A percentile compares a stretch with the other conserved stretches of the same genome.
Evolutionary conservation across 1,140 invertebrate species (phyloP).

Genomic region (Thrips palmi): DNA sequence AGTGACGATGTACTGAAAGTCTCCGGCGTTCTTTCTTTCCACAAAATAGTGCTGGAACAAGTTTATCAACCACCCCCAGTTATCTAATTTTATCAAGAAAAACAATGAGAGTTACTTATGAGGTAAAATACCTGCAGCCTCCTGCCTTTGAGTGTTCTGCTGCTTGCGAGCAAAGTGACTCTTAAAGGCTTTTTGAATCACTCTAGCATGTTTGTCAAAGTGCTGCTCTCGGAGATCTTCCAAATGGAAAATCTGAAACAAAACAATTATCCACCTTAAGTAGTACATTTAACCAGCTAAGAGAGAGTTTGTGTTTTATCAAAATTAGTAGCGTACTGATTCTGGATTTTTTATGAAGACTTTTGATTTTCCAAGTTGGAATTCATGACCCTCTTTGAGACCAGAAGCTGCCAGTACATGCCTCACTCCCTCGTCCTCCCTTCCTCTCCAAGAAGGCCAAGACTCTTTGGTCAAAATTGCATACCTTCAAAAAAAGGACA

Average conservation of each 20-base stretch:
- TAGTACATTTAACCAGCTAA: too few relatives aligned
- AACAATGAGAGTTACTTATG: slow-evolving; percentile 8
- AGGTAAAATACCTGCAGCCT: slow-evolving; percentile 27
- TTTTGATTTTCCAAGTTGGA: slow-evolving; percentile 50
- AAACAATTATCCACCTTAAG: slow-evolving; percentile 3
- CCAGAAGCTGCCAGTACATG: slow-evolving; percentile 38
- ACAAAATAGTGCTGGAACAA: slow-evolving; percentile 32
- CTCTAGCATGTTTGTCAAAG: slow-evolving; percentile 46
- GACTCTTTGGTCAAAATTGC: slow-evolving; percentile 51
- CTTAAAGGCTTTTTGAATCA: slow-evolving; percentile 54
- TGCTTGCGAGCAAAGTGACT: slow-evolving; percentile 45
- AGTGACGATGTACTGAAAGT: slow-evolving; percentile 49
- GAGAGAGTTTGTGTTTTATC: background rate
- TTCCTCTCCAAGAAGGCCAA: slow-evolving; percentile 42
- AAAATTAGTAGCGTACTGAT: slow-evolving; percentile 39
- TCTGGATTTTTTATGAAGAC: slow-evolving; percentile 62
- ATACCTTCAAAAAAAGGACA: slow-evolving; percentile 27
- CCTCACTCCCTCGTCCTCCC: slow-evolving; percentile 35
- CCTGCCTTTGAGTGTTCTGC: slow-evolving; percentile 37
- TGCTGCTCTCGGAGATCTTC: slow-evolving; percentile 53
- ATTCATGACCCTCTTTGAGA: slow-evolving; percentile 46
- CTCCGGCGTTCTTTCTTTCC: slow-evolving; percentile 47
- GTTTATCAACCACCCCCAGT: too few relatives aligned
- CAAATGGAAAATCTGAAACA: slow-evolving; percentile 43
- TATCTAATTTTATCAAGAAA: background rate